Evolutionary conservation across 1,140 invertebrate genomes (phyloP).

Genomic region (Solenopsis invicta): DNA sequence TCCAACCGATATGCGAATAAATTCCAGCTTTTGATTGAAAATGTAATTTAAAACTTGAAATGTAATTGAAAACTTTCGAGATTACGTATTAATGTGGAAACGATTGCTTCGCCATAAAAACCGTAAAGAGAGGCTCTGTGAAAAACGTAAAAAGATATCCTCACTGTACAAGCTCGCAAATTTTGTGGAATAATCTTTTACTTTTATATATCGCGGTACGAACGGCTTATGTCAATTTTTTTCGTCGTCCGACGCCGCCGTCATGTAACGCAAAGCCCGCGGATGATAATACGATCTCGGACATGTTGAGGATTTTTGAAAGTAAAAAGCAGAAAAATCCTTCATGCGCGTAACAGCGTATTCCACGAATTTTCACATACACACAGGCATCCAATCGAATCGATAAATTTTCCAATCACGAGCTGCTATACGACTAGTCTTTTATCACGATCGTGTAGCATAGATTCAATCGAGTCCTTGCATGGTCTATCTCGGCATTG

Average conservation of each 20-base stretch:
- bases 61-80: background rate
- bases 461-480: slow-evolving; percentile 44
- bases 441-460: slow-evolving; percentile 35
- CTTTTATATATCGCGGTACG: slow-evolving; percentile 2
- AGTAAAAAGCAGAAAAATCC: slow-evolving; percentile 14
- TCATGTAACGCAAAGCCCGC: background rate
- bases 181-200: slow-evolving; percentile 43
- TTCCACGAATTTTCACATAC: slow-evolving; percentile 35
- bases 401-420: slow-evolving; percentile 61
- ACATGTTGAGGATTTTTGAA: slow-evolving; percentile 40
- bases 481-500: background rate
- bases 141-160: background rate
- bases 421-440: slow-evolving; percentile 44
- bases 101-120: background rate
- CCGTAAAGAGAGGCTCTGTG: background rate
- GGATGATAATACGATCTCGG: slow-evolving; percentile 39
- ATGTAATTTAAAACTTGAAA: slow-evolving; percentile 1
- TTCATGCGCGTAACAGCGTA: slow-evolving; percentile 36
- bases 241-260: background rate
- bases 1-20: background rate
- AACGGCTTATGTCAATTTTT: slow-evolving; percentile 31
- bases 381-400: slow-evolving; percentile 23
- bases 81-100: background rate
- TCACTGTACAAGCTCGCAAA: background rate
- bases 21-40: background rate